Base-by-base conservation (phyloP, 2,888 invertebrate genomes). In the Pachliopta kotzebuea region DNA sequence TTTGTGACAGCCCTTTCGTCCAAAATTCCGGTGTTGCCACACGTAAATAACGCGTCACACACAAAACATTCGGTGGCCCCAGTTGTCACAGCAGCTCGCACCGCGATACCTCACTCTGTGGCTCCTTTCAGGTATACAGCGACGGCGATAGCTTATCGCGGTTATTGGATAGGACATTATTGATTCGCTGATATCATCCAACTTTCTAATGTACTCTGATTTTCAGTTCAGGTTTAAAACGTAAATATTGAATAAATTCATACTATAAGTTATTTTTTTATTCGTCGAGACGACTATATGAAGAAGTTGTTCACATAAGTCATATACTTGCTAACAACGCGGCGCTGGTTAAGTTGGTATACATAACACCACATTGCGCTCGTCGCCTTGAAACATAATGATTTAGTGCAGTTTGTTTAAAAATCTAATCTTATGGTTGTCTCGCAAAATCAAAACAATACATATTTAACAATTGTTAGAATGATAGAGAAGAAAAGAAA, bases 161-260 rank as follows among this genome's bases (percentile, higher is more conserved):
- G 56, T 77, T 82, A 85, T 84, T 83, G 78, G 83, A 79, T 81
- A 79, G 80, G 74, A 81, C 80, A 79, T 85, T 90, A 90, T 90
- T 89, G 90, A 90, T 90, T 87, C 75, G 72, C 66, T 80, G 90
- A 90, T 90, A 89, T 84, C 68, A 53, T 50, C 66, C 71, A 63
- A 73, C 83, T 86, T 85, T 86, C 81, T 83, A 83, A 66, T 72
- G 78, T 79, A 78, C 80, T n/a, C n/a, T 80, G 87, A 88, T 88
- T 86, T 85, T 81, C 82, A 80, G 82, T 76, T 72, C 4, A 18
- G n/a, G n/a, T n/a, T 45, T 45, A n/a, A n/a, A 45, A 45, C n/a
- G 45, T 45, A 45, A 45, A 45, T 18, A n/a, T 45, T 45, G 6
- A 45, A 45, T 45, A 45, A 4, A 37, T 37, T 14, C 14, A 2